These are phyloP conservation scores for Meandrusa payeni DNA, from an alignment of 2,888 invertebrate species.

Conservation along the genomic window DNA sequence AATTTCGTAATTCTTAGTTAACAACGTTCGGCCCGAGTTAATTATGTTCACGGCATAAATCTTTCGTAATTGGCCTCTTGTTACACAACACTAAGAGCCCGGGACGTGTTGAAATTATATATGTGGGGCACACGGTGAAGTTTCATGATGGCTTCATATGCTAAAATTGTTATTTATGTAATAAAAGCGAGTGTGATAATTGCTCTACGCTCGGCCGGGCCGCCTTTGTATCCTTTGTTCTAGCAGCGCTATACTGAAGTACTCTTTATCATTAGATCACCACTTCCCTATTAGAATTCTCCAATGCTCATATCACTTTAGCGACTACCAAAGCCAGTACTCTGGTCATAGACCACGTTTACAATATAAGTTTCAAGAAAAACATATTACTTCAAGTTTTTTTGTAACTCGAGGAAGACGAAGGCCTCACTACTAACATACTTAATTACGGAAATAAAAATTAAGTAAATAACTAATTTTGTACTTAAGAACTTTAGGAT, in stretches of 20 bases:
- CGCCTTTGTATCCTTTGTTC: slow-evolving; percentile 16
- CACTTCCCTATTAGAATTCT: no score
- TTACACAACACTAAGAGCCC: slow-evolving; percentile 75
- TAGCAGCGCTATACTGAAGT: background rate
- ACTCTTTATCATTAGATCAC: no score
- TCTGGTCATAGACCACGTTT: no score
- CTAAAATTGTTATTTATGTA: slow-evolving; percentile 44
- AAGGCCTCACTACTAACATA: no score
- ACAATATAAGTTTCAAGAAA: no score
- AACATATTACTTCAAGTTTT: no score
- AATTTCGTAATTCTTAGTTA: slow-evolving; percentile 72
- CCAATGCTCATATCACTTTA: no score
- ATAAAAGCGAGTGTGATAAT: slow-evolving; percentile 38
- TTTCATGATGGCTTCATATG: slow-evolving; percentile 49
- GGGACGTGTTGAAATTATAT: slow-evolving; percentile 79
- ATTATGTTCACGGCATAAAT: slow-evolving; percentile 80
- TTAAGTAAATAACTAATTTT: no score
- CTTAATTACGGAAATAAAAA: no score
- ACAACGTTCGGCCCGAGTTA: slow-evolving; percentile 78
- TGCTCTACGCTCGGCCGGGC: slow-evolving; percentile 25
- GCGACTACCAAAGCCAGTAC: no score
- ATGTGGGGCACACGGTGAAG: slow-evolving; percentile 64
- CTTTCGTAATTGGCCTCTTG: slow-evolving; percentile 80
- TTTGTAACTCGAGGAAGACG: no score
- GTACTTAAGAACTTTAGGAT: no score